Percentiles rank a stretch among this genome's conserved stretches.
Conservation (phyloP, 1,140 invertebrate species). For the Thaumetopoea pityocampa region DNA sequence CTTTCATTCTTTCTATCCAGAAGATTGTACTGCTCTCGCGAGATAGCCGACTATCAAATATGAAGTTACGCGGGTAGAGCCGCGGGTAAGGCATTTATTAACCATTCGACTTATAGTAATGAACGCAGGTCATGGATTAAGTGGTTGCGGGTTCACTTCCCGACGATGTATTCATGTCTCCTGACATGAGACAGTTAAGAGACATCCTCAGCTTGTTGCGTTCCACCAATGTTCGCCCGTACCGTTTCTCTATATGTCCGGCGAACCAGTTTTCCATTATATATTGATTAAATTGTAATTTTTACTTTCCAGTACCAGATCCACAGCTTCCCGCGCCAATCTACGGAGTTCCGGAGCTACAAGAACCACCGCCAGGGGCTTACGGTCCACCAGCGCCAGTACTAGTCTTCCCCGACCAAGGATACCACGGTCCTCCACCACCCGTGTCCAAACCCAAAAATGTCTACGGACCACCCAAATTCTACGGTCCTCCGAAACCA, state of each 20-base stretch:
- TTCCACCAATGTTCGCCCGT: background rate
- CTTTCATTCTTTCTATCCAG: too few species aligned
- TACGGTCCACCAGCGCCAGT: slow-evolving; percentile 57
- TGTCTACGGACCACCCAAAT: slow-evolving; percentile 49
- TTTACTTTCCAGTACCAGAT: slow-evolving; percentile 43
- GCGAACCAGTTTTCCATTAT: background rate
- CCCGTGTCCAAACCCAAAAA: slow-evolving; percentile 58
- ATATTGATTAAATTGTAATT: background rate
- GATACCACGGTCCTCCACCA: slow-evolving; percentile 55
- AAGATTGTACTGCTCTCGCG: too few species aligned
- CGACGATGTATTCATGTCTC: too few species aligned
- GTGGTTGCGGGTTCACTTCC: too few species aligned
- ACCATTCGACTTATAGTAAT: too few species aligned
- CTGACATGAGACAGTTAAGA: too few species aligned
- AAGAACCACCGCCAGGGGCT: slow-evolving; percentile 68
- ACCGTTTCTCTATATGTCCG: background rate
- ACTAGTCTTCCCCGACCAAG: slow-evolving; percentile 49
- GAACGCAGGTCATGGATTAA: too few species aligned
- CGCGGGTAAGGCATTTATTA: too few species aligned
- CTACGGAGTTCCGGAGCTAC: slow-evolving; percentile 74
- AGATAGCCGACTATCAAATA: too few species aligned
- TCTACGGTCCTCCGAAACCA: slow-evolving; percentile 52
- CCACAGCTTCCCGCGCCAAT: slow-evolving; percentile 70
- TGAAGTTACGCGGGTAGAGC: too few species aligned
- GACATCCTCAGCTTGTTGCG: too few species aligned